These are phyloP conservation scores for Xenopus laevis DNA, from an alignment of 2,113 vertebrate species.

Conservation along the genomic window DNA sequence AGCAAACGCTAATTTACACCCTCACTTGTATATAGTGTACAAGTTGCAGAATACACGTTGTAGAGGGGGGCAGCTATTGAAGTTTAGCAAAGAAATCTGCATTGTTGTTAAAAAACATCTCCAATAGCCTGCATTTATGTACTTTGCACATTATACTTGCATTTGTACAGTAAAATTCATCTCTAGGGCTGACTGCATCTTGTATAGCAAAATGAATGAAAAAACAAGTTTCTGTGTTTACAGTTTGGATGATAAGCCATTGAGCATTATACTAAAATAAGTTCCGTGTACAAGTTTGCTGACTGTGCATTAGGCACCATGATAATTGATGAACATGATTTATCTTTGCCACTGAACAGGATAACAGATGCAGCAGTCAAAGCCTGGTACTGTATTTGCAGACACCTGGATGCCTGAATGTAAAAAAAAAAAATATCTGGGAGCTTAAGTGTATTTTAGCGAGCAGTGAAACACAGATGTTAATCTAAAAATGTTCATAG, in stretches of 20 bases:
- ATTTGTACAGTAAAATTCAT: too few species aligned
- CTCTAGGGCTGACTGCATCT: too few species aligned
- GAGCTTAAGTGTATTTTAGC: conserved; percentile 22
- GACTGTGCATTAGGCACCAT: conserved; percentile 24
- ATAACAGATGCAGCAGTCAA: conserved; percentile 34
- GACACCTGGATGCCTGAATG: conserved; percentile 35
- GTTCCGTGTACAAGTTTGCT: conserved; percentile 32
- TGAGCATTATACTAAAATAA: conserved; percentile 33
- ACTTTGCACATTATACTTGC: too few species aligned
- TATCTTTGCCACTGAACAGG: conserved; percentile 16
- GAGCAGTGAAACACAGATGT: conserved; percentile 34
- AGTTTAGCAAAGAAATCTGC: too few species aligned
- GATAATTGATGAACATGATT: conserved; percentile 39
- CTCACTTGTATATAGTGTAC: too few species aligned
- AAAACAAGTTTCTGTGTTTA: too few species aligned
- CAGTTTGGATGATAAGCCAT: not conserved
- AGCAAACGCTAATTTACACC: too few species aligned
- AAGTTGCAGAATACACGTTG: too few species aligned
- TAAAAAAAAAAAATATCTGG: not conserved
- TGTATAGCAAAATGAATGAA: too few species aligned
- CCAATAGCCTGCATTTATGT: too few species aligned
- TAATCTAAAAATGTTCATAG: conserved; percentile 27
- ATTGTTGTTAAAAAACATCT: too few species aligned
- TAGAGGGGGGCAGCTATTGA: too few species aligned
- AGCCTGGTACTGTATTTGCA: conserved; percentile 32